Conservation (phyloP, 2,888 invertebrate species). For the Glaucopsyche alexis region DNA sequence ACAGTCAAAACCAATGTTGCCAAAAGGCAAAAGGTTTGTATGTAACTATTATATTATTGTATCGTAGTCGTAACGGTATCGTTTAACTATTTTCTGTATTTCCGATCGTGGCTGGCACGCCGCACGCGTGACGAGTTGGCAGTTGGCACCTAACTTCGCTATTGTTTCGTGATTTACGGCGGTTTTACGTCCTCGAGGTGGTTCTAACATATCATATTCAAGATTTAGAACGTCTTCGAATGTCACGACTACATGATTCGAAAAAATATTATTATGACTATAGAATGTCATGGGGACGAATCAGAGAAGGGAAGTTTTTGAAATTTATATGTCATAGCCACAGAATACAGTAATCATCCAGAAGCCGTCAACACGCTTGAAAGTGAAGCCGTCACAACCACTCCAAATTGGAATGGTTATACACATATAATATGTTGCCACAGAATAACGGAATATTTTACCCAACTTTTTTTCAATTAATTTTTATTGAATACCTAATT, state of each 20-base stretch:
- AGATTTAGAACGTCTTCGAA: not conserved
- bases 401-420: too few relatives aligned
- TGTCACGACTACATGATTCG: slow-evolving; percentile 3
- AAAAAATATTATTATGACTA: not conserved
- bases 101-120: slow-evolving; percentile 4
- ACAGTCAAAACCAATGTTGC: too few relatives aligned
- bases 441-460: too few relatives aligned
- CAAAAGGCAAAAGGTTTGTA: not conserved
- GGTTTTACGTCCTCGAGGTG: slow-evolving; percentile 12
- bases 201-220: slow-evolving; percentile 17
- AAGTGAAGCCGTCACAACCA: too few relatives aligned
- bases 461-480: too few relatives aligned
- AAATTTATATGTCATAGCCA: too few relatives aligned
- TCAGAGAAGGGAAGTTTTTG: not conserved
- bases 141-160: slow-evolving; percentile 13
- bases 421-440: too few relatives aligned
- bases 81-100: not conserved
- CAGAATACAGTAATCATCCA: too few relatives aligned
- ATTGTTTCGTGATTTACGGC: slow-evolving; percentile 17
- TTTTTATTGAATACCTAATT: too few relatives aligned
- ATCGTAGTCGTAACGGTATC: not conserved
- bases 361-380: too few relatives aligned
- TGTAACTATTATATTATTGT: not conserved
- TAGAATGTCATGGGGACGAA: too few relatives aligned
- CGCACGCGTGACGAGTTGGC: slow-evolving; percentile 14